These are phyloP conservation scores for Leptinotarsa juncta DNA, from an alignment of 2,888 invertebrate genomes.

Conservation along the genomic window DNA sequence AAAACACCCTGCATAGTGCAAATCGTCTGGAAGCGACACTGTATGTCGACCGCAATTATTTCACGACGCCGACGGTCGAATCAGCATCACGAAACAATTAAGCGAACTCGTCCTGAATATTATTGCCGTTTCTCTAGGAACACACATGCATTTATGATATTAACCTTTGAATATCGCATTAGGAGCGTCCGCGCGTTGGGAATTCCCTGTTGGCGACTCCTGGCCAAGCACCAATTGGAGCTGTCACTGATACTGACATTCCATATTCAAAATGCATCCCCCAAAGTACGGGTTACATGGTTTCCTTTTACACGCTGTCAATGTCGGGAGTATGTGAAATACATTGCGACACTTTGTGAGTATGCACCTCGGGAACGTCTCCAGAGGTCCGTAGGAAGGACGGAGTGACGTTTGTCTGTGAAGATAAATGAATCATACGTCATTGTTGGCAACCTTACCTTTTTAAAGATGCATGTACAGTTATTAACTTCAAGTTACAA, in stretches of 20 bases:
- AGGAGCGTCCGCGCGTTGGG: constrained; percentile 27
- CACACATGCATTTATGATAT: constrained; percentile 16
- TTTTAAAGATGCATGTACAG: too few species aligned
- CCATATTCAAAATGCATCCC: constrained; percentile 60
- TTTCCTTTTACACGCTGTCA: constrained; percentile 61
- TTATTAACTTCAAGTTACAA: too few species aligned
- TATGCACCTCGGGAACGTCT: background rate
- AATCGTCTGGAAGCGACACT: too few species aligned
- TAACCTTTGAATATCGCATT: constrained; percentile 16
- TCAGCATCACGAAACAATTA: constrained; percentile 12
- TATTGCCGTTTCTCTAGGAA: constrained; percentile 11
- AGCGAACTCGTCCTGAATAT: constrained; percentile 4
- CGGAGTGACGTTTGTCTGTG: background rate
- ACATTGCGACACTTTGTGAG: constrained; percentile 55
- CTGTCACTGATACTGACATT: constrained; percentile 55
- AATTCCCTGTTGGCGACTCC: constrained; percentile 19
- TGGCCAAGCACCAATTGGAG: constrained; percentile 45
- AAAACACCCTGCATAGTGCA: too few species aligned
- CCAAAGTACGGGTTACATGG: constrained; percentile 59
- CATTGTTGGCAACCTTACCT: too few species aligned
- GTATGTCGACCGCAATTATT: too few species aligned
- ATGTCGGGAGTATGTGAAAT: constrained; percentile 56
- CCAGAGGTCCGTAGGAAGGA: background rate
- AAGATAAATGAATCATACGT: background rate
- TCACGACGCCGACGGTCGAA: background rate